Evolutionary conservation across 2,888 invertebrate genomes (phyloP), one percentile per base, ranked within the genome.

Genomic region (Limnephilus marmoratus): DNA sequence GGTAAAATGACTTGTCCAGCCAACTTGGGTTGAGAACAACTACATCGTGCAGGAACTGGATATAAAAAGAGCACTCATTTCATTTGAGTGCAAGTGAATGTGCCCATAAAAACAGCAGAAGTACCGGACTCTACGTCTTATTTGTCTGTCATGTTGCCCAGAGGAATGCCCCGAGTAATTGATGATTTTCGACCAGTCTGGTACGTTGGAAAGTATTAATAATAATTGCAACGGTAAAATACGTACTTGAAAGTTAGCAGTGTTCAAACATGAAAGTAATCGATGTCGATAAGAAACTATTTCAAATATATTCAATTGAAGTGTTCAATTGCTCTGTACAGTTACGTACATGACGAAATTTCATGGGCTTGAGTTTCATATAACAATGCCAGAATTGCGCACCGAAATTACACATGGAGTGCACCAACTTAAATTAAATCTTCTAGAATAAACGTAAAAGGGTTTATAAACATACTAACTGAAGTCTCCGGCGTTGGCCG

Each of bases 141-240:
- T 68, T 68, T 68, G 68, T 68, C 83, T 24, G 37, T 34, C 34
- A 34, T 34, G 82, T 34, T 83, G 82, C 34, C 4, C 13, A 45
- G 86, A 86, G 86, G 37, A 49, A 86, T 45, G 86, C 7, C 24
- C 45, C 29, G n/a, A 45, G 86, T 86, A 86, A 86, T 29, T 86
- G 45, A 86, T 49, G 41, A 45, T 83, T 83, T 83, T 83, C 11
- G 86, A 45, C 86, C 41, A 29, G 86, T 86, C 45, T 45, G 41
- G 85, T 45, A n/a, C n/a, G 41, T 34, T 85, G 15, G 86, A 86
- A 86, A 86, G 85, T 86, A 45, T 86, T 41, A 15, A n/a, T 86
- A 12, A 86, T 86, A 12, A 86, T 86, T 34, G 18, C 37, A 83
- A 11, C 24, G 31, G 68, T 68, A 68, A n/a, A 68, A 68, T 68